Evolutionary conservation across 2,797 vertebrate species (phyloP), one percentile per base, ranked within the genome.

Genomic region (Coregonus ussuriensis): DNA sequence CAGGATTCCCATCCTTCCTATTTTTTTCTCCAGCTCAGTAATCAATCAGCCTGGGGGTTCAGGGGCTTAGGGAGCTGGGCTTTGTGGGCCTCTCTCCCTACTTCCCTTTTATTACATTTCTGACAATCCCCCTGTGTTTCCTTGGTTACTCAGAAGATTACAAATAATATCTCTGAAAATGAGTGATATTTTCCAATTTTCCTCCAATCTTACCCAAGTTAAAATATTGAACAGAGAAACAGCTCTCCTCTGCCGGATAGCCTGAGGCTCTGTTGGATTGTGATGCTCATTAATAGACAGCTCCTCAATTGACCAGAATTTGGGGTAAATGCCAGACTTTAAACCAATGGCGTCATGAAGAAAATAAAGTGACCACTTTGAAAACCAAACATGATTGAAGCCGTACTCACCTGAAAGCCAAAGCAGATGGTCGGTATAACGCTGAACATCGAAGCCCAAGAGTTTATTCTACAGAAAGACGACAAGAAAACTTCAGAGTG

Each of bases 401-500:
- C 3, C 52, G 4, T 14, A 90, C 91, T 94, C 90, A 99, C 98
- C 94, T 99, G 98, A 87, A 99, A 99, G 65, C 97, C 98, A 0
- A 98, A 99, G 91, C 98, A 99, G 93, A 99, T 98, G 82, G 96
- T 98, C 0, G 97, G 97, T 77, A 98, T 93, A 82, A 97, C 96
- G 0, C 94, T 97, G 80, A 98, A 96, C 75, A 94, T 79, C 0
- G 96, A 96, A 35, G 93, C 83, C 98, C 96, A 97, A 74, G 97
- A 95, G 25, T 89, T 89, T 37, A 91, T 77, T 37, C 96, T 97
- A 84, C 63, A 83, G 68, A 84, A 9, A 47, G 25, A 87, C 59
- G 25, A 63, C 6, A 63, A 63, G n/a, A 29, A 11, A 2, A 25
- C 59, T 63, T 29, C 11, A 25, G 21, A 51, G 21, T 14, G 21